These are phyloP conservation scores for Chaitophorus viminalis DNA, from an alignment of 2,888 invertebrate genomes.

Conservation along the genomic window DNA sequence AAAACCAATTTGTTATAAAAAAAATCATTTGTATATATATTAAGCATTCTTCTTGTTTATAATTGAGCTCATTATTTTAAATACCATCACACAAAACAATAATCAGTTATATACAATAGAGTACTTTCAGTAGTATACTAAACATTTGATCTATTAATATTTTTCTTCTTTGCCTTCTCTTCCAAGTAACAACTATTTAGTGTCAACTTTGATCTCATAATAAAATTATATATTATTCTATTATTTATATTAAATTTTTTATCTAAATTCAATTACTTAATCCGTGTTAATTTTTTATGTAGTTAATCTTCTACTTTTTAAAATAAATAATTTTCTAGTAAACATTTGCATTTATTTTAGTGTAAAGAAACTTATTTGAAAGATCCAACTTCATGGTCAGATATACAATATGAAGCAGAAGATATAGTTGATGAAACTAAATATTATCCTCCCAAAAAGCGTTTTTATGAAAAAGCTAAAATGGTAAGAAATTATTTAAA, in stretches of 20 bases:
- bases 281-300: not conserved
- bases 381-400: conserved; percentile 41
- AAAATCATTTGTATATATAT: conserved; percentile 1
- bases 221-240: too few relatives aligned
- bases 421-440: conserved; percentile 45
- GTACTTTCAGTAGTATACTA: not conserved
- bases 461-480: conserved; percentile 58
- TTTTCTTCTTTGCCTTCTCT: too few relatives aligned
- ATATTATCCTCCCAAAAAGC: conserved; percentile 54
- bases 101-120: not conserved
- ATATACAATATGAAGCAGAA: conserved; percentile 53
- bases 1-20: not conserved
- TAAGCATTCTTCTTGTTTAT: conserved; percentile 1
- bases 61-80: not conserved
- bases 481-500: conserved; percentile 41
- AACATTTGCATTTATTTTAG: not conserved
- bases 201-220: too few relatives aligned
- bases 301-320: not conserved
- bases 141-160: not conserved
- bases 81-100: not conserved
- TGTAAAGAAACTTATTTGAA: conserved; percentile 53
- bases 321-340: not conserved
- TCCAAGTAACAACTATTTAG: too few relatives aligned
- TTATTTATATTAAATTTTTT: too few relatives aligned
- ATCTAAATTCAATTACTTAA: too few relatives aligned